These are phyloP conservation scores for Bombylius major DNA, from an alignment of 2,888 invertebrate species.

Conservation along the genomic window DNA sequence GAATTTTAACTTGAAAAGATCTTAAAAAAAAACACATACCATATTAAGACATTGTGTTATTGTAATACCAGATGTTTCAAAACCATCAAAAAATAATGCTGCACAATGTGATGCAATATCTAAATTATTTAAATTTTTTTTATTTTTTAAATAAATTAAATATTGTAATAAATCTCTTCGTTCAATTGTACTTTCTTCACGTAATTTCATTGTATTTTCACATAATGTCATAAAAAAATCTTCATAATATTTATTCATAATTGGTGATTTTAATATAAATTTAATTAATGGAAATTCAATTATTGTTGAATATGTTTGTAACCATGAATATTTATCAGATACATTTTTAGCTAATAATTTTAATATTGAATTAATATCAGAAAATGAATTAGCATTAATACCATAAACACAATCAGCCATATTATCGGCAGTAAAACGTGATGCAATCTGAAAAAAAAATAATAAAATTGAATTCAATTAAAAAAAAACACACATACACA, in stretches of 20 bases:
- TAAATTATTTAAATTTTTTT: constrained; percentile 18
- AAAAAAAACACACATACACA: too few relatives aligned
- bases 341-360: too few relatives aligned
- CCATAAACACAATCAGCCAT: constrained; percentile 39
- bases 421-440: constrained; percentile 35
- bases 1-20: too few relatives aligned
- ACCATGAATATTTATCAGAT: too few relatives aligned
- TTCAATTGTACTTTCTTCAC: constrained; percentile 10
- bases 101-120: constrained; percentile 25
- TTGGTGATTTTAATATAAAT: constrained; percentile 7
- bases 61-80: constrained; percentile 28
- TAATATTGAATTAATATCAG: too few relatives aligned
- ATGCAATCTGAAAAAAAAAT: constrained; percentile 19
- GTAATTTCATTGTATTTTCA: constrained; percentile 13
- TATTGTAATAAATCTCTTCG: constrained; percentile 18
- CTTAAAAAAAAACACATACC: constrained; percentile 16
- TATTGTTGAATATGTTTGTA: background rate
- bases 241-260: background rate
- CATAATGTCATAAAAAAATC: constrained; percentile 13
- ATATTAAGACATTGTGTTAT: constrained; percentile 24
- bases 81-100: constrained; percentile 32
- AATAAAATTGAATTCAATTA: too few relatives aligned
- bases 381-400: constrained; percentile 31
- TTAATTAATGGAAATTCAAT: constrained; percentile 6
- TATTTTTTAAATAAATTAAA: constrained; percentile 15